Evolutionary conservation across 2,797 vertebrate species (phyloP).

Genomic region (Silurus aristotelis): DNA sequence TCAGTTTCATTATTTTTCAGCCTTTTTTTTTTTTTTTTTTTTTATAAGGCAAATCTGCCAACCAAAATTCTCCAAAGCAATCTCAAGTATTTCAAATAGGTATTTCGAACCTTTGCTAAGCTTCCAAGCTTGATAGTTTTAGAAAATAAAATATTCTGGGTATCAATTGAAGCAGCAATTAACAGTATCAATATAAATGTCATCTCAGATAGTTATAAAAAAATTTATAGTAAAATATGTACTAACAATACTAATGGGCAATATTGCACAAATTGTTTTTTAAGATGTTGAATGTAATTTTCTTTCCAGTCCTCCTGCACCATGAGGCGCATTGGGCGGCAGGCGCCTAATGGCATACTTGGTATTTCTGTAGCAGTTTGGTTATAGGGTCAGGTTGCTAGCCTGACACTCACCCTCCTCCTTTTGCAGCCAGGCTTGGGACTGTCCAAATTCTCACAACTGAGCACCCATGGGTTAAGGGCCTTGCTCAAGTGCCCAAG

Average conservation of each 20-base stretch:
- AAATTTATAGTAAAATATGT: not conserved
- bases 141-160: not conserved
- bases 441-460: no score
- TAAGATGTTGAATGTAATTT: no score
- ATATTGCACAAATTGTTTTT: not conserved
- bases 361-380: no score
- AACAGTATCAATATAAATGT: not conserved
- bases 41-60: no score
- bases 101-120: not conserved
- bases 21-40: not conserved
- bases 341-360: no score
- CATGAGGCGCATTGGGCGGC: no score
- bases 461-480: no score
- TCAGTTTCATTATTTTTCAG: not conserved
- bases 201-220: not conserved
- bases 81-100: not conserved
- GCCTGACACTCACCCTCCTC: no score
- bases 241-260: not conserved
- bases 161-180: not conserved
- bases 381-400: no score
- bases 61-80: not conserved
- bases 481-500: no score
- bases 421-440: no score
- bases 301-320: no score
- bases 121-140: not conserved